A percentile compares a stretch with the other conserved stretches of the same genome.
Evolutionary conservation across 2,113 vertebrate species (phyloP).

Genomic region (Benitochromis conjunctus): DNA sequence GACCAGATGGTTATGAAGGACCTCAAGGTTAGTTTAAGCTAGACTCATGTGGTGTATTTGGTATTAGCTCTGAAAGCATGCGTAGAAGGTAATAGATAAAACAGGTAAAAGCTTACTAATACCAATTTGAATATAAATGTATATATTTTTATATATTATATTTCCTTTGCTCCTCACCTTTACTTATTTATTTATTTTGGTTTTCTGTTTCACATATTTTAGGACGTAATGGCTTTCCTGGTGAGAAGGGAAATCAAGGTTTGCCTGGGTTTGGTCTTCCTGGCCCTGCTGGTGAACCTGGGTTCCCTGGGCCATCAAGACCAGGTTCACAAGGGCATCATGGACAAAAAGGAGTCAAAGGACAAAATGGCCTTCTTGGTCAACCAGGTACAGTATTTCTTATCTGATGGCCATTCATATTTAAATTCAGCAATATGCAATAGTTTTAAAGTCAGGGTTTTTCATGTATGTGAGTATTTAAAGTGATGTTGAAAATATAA

Average conservation of each 20-base stretch:
- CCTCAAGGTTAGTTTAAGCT: slow-evolving; percentile 42
- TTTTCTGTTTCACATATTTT: neutral
- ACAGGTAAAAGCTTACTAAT: neutral
- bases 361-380: slow-evolving; percentile 43
- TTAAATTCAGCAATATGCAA: neutral
- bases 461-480: neutral
- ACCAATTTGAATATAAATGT: neutral
- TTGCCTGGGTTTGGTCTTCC: slow-evolving; percentile 37
- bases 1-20: slow-evolving; percentile 48
- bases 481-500: neutral
- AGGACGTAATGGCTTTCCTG: slow-evolving; percentile 46
- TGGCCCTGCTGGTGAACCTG: slow-evolving; percentile 45
- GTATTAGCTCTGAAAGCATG: neutral
- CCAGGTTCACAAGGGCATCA: slow-evolving; percentile 22
- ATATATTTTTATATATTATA: neutral
- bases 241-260: slow-evolving; percentile 51
- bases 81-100: neutral
- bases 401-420: neutral
- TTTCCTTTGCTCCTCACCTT: neutral
- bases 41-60: neutral
- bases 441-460: neutral
- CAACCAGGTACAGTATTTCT: slow-evolving; percentile 22
- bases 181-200: neutral
- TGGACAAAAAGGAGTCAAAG: slow-evolving; percentile 50
- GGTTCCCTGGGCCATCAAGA: slow-evolving; percentile 23